phyloP scores from a whole-genome alignment of 2,113 vertebrate species.

The Gopherus flavomarginatus region DNA sequence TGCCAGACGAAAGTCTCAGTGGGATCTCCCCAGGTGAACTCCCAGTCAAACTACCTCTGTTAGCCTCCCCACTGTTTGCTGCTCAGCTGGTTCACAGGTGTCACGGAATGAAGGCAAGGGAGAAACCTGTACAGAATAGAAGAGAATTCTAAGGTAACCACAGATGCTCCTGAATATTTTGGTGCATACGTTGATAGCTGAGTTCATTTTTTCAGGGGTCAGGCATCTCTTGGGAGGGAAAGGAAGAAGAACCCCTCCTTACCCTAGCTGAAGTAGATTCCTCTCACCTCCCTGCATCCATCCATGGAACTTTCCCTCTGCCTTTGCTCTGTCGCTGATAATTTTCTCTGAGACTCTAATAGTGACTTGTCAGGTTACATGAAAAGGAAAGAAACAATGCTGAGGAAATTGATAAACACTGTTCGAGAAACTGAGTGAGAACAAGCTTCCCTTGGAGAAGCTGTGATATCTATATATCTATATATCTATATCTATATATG shows the following conservation, averaged over 20 bases:
- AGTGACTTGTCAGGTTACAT: not conserved
- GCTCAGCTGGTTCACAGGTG: too few relatives aligned
- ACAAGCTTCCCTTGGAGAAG: constrained; percentile 46
- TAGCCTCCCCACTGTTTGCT: too few relatives aligned
- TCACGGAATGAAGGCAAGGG: too few relatives aligned
- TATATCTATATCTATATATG: not conserved
- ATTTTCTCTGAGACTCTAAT: not conserved
- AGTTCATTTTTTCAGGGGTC: not conserved
- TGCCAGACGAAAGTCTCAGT: too few relatives aligned
- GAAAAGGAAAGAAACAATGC: constrained; percentile 39
- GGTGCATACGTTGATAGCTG: not conserved
- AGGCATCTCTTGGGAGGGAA: not conserved
- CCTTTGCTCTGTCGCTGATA: not conserved
- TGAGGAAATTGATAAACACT: constrained; percentile 45
- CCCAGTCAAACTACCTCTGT: too few relatives aligned
- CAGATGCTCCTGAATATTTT: not conserved
- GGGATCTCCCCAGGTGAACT: too few relatives aligned
- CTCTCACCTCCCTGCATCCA: not conserved
- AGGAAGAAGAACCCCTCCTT: not conserved
- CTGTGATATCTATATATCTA: not conserved
- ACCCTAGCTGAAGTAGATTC: not conserved
- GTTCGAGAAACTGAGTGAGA: constrained; percentile 33
- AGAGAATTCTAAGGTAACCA: too few relatives aligned
- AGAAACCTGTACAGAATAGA: too few relatives aligned
- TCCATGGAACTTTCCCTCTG: not conserved